Percentiles rank a stretch among this genome's conserved stretches.
Conservation (phyloP, 1,140 invertebrate genomes). For the Tetramorium parvispinum region DNA sequence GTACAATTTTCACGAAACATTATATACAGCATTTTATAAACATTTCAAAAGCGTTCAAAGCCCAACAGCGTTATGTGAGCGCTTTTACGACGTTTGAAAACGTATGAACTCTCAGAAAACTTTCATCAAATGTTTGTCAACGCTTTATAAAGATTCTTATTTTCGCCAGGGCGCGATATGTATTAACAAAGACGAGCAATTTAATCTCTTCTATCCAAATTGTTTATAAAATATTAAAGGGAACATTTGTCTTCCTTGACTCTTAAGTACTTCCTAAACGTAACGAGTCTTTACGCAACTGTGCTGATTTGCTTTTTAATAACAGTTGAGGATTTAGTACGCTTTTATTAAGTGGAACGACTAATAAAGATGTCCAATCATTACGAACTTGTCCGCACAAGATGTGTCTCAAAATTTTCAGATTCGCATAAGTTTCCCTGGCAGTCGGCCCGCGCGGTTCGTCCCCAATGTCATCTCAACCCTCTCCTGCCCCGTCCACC, state of each 20-base stretch:
- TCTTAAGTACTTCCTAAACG: background rate
- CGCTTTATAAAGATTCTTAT: no score
- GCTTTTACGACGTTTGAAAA: no score
- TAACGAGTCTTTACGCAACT: background rate
- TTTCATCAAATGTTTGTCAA: no score
- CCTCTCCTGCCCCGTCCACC: background rate
- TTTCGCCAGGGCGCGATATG: no score
- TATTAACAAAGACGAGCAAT: background rate
- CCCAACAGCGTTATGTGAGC: no score
- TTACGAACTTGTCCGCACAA: background rate
- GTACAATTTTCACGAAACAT: no score
- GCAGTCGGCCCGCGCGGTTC: conserved; percentile 26
- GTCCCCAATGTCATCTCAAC: conserved; percentile 10
- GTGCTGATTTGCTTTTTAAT: background rate
- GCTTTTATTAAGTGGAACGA: background rate
- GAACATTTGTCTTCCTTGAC: background rate
- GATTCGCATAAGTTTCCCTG: conserved; percentile 54
- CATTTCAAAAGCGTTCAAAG: no score
- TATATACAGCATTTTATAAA: no score
- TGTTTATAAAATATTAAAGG: background rate
- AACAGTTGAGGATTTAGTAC: background rate
- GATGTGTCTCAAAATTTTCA: conserved; percentile 18
- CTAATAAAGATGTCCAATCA: background rate
- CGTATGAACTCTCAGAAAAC: no score
- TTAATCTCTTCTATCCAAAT: background rate